Evolutionary conservation across 2,113 vertebrate genomes (phyloP).

Genomic region (Etheostoma spectabile): DNA sequence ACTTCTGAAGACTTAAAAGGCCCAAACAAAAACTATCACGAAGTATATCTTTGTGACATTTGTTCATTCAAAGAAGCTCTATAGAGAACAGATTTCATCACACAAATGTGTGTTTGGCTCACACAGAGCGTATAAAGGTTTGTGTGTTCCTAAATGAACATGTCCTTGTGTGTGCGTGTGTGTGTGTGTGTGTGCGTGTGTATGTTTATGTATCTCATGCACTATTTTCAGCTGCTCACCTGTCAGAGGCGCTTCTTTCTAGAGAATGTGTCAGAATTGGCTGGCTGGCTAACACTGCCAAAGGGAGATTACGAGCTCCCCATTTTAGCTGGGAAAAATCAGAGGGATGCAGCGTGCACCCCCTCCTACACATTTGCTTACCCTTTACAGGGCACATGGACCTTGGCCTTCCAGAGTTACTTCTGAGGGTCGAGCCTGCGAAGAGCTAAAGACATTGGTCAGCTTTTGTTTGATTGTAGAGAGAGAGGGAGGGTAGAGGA

Average conservation of each 20-base stretch:
- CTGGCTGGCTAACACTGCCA: constrained; percentile 78
- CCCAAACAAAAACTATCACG: background rate
- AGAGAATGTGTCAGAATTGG: constrained; percentile 84
- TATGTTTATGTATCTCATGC: constrained; percentile 33
- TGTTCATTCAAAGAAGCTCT: background rate
- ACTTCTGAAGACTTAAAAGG: background rate
- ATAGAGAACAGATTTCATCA: constrained; percentile 22
- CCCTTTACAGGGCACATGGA: constrained; percentile 44
- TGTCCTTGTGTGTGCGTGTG: constrained; percentile 35
- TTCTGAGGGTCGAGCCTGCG: constrained; percentile 26
- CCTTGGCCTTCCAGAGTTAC: constrained; percentile 38
- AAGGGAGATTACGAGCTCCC: constrained; percentile 82
- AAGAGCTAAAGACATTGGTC: constrained; percentile 29
- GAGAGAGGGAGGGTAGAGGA: constrained; percentile 6
- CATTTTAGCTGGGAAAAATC: constrained; percentile 86
- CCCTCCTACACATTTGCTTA: constrained; percentile 48
- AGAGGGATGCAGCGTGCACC: constrained; percentile 62
- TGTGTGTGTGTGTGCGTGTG: background rate
- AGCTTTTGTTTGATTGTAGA: constrained; percentile 35
- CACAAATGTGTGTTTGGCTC: background rate
- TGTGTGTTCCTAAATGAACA: constrained; percentile 28
- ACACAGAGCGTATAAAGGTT: constrained; percentile 1
- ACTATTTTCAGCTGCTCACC: constrained; percentile 84
- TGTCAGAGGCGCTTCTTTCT: constrained; percentile 84
- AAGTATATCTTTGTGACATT: background rate